Evolutionary conservation across 2,888 invertebrate genomes (phyloP), one percentile per base, ranked within the genome.

Genomic region (Drosophila lacicola): DNA sequence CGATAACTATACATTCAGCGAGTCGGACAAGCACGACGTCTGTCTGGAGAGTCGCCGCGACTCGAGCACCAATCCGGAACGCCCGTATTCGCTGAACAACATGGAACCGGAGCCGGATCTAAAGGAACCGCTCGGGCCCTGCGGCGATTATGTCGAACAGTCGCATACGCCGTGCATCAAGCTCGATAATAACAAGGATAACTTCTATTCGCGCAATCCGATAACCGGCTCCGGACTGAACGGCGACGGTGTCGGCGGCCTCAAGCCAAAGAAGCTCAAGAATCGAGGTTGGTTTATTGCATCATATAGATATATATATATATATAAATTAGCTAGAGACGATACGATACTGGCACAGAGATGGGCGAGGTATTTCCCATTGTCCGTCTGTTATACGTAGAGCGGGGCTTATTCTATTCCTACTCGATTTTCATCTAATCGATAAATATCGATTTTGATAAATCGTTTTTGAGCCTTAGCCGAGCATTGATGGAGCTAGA

Each of bases 141-240:
- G 73, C 17, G 47, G 53, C 1, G 66, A 76, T 9, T 50, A 67
- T 6, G 41, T 39, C 1, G 58, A 60, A 37, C 36, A 55, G 1
- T 11, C 17, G 5, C 39, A 49, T 9, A 39, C 19, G 14, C 42
- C 69, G 13, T 78, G 71, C 51, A 37, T 41, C 8, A 64, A 64
- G 65, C 41, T 70, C 10, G 51, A 70, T 0, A 34, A 70, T 0
- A 34, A 33, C 3, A 57, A 60, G 11, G 51, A 56, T 3, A 47
- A 5, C n/a, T 25, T n/a, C 8, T 39, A 61, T 49, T 55, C 56
- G 1, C 80, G 80, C 25, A 83, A 81, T 21, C 83, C 80, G 1
- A 82, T 81, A 13, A 82, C 80, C 0, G 82, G 82, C 0, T 34
- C 58, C 4, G 82, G 84, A 0, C 56, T 77, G 0, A 70, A 70